Evolutionary conservation across 2,888 invertebrate genomes (phyloP).

Genomic region (Seira musarum): DNA sequence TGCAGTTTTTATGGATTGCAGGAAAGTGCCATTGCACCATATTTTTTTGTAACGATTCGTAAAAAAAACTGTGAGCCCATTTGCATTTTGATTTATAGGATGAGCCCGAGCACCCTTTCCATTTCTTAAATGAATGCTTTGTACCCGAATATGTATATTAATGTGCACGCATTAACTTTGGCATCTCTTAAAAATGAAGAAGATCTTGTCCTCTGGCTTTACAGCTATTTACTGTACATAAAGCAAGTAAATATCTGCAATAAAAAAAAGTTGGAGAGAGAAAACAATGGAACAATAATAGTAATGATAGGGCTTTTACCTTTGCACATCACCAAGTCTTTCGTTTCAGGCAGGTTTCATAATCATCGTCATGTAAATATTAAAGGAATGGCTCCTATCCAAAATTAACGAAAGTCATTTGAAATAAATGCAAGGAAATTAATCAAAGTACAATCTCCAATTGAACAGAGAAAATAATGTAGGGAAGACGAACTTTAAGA

Average conservation of each 20-base stretch:
- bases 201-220: constrained; percentile 9
- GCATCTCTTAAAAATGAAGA: constrained; percentile 4
- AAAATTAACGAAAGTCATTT: too few relatives aligned
- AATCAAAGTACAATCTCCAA: too few relatives aligned
- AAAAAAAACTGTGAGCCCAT: constrained; percentile 10
- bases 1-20: too few relatives aligned
- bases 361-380: too few relatives aligned
- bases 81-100: constrained; percentile 45
- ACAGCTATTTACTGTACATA: constrained; percentile 6
- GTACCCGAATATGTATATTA: not conserved
- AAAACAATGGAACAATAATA: constrained; percentile 11
- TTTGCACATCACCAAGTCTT: not conserved
- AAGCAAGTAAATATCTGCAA: not conserved
- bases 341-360: too few relatives aligned
- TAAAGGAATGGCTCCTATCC: too few relatives aligned
- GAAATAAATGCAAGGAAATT: too few relatives aligned
- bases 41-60: not conserved
- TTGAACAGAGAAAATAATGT: too few relatives aligned
- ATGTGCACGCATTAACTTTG: constrained; percentile 10
- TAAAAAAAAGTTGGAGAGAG: not conserved
- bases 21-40: not conserved
- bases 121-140: not conserved
- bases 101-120: constrained; percentile 7
- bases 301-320: not conserved
- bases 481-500: not conserved